Base-by-base conservation (phyloP, 2,113 vertebrate genomes). In the Prolemur simus region DNA sequence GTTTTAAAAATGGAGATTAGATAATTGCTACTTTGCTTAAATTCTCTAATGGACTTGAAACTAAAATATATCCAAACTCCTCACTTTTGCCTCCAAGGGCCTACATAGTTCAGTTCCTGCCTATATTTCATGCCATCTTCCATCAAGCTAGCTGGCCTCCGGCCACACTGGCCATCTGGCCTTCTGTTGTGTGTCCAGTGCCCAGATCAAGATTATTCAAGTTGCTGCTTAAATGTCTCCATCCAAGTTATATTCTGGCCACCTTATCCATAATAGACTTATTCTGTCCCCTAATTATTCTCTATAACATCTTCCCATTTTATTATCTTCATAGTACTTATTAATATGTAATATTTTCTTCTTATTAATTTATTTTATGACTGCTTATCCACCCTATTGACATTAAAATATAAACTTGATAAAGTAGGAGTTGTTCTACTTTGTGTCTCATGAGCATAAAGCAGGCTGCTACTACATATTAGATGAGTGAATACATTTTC, bases 381-480 rank as follows among this genome's bases (percentile, higher is more conserved):
- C 37, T 81, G 20, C n/a, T 34, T 8, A 81, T 52, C 4, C 21
- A 27, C 25, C 15, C 29, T 68, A 37, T 32, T n/a, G n/a, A 76
- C 7, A 34, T 52, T 29, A 89, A 56, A 78, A 93, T 54, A 77
- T 23, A 60, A 71, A 77, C 25, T 63, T 37, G 42, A 47, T 20
- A 71, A 56, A 93, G 20, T 23, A 77, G 37, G 17, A 82, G 5
- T n/a, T 85, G 12, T n/a, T 95, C 14, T 13, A 63, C 37, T 87
- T 82, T 80, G n/a, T 87, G n/a, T 81, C 39, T 94, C n/a, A 78
- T 14, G 15, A 86, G 47, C 47, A 77, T 63, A 94, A 73, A 92
- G 45, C 2, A 66, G 18, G 21, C 17, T 77, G 34, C 69, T 89
- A n/a, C 4, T 34, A 56, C 45, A 21, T 60, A 69, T 45, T 23